Evolutionary conservation across 1,140 invertebrate species (phyloP).

Genomic region (Drosophila biarmipes): DNA sequence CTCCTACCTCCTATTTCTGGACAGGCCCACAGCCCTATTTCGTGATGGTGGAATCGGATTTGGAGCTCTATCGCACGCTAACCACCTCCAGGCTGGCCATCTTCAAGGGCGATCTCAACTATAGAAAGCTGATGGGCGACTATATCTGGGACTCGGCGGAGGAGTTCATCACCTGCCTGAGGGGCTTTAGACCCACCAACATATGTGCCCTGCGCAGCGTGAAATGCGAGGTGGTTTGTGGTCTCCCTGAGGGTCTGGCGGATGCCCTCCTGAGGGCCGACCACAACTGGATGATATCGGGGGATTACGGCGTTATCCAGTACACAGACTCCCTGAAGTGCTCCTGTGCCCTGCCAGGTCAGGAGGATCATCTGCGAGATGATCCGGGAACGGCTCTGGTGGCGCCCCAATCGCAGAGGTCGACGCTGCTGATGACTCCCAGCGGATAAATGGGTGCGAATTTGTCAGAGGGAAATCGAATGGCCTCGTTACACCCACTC

Average conservation of each 20-base stretch:
- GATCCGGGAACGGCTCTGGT: not conserved
- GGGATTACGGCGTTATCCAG: conserved; percentile 90
- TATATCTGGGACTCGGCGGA: conserved; percentile 92
- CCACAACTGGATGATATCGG: conserved; percentile 93
- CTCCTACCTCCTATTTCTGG: conserved; percentile 91
- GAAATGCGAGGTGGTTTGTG: conserved; percentile 96
- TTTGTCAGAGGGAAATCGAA: conserved; percentile 69
- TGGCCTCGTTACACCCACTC: conserved; percentile 63
- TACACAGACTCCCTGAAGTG: conserved; percentile 73
- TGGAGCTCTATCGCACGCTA: conserved; percentile 90
- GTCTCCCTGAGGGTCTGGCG: conserved; percentile 88
- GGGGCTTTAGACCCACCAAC: conserved; percentile 93
- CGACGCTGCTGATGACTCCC: conserved; percentile 46
- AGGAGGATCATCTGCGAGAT: not conserved
- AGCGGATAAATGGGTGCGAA: conserved; percentile 54
- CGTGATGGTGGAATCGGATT: conserved; percentile 90
- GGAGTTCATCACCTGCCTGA: conserved; percentile 89
- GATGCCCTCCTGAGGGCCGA: conserved; percentile 87
- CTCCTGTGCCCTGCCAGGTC: conserved; percentile 17
- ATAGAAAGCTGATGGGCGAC: conserved; percentile 96
- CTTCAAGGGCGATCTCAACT: conserved; percentile 99
- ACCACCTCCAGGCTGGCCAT: conserved; percentile 89
- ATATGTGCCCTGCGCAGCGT: conserved; percentile 93
- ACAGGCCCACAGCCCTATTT: conserved; percentile 92
- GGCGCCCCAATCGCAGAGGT: conserved; percentile 55